Conservation (phyloP, 2,113 vertebrate genomes). For the Corythoichthys haematopterus region DNA sequence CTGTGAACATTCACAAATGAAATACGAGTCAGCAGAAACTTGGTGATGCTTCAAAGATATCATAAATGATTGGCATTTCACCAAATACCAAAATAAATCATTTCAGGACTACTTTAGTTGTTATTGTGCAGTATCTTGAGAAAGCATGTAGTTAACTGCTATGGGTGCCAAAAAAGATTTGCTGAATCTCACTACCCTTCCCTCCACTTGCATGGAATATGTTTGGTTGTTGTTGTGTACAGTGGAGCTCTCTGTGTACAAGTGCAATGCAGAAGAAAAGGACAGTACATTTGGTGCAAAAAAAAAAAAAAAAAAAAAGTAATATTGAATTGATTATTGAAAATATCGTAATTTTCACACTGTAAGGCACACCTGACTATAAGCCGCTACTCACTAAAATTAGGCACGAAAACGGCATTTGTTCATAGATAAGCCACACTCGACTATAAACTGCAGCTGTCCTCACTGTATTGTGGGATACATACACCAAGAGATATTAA, state of each 20-base stretch:
- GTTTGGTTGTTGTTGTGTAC: not conserved
- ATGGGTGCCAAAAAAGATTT: not conserved
- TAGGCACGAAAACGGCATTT: too few species aligned
- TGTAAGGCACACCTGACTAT: too few species aligned
- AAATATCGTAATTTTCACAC: too few species aligned
- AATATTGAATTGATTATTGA: not conserved
- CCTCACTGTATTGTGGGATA: too few species aligned
- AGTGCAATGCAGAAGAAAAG: not conserved
- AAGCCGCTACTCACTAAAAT: too few species aligned
- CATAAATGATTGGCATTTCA: conserved; percentile 10
- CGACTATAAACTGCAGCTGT: too few species aligned
- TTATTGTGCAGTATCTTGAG: not conserved
- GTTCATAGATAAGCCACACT: too few species aligned
- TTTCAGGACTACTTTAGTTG: conserved; percentile 11
- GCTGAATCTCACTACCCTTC: too few species aligned
- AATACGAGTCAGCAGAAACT: conserved; percentile 17
- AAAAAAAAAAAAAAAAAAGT: not conserved
- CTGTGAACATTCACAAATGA: conserved; percentile 2
- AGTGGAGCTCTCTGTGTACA: not conserved
- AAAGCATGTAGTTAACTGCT: not conserved
- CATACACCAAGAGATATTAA: too few species aligned
- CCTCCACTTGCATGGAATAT: not conserved
- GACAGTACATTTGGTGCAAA: not conserved
- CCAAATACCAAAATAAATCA: conserved; percentile 1
- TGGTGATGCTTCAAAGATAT: conserved; percentile 22